Percentiles rank a stretch among this genome's conserved stretches.
These are phyloP conservation scores for Hypothenemus hampei DNA, from an alignment of 1,140 invertebrate genomes.

Conservation along the genomic window DNA sequence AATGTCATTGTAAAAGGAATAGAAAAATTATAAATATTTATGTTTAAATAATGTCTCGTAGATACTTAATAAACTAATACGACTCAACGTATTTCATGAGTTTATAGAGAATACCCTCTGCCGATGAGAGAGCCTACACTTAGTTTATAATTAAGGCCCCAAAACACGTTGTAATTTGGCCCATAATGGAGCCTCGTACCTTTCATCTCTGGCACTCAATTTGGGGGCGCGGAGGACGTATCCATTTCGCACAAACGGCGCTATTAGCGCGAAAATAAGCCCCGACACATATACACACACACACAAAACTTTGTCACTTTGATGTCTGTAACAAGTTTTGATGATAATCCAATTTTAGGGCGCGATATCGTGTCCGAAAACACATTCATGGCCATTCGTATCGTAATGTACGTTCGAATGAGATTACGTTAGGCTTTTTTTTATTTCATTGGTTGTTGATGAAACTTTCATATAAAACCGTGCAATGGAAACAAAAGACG, in stretches of 20 bases:
- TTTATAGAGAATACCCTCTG: no score
- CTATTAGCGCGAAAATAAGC: conserved; percentile 28
- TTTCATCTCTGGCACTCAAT: conserved; percentile 35
- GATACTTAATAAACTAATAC: no score
- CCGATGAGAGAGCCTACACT: conserved; percentile 23
- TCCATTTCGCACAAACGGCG: conserved; percentile 30
- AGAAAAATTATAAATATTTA: no score
- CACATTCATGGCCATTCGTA: not conserved
- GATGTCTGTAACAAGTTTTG: conserved; percentile 23
- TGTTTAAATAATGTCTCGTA: no score
- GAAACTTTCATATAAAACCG: not conserved
- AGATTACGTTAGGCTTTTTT: not conserved
- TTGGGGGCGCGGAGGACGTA: conserved; percentile 24
- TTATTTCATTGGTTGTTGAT: not conserved
- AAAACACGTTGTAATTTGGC: conserved; percentile 32
- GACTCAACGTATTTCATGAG: no score
- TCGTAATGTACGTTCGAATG: not conserved
- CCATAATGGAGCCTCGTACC: conserved; percentile 35
- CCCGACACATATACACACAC: conserved; percentile 20
- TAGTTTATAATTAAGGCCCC: conserved; percentile 37
- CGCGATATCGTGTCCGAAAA: conserved; percentile 10
- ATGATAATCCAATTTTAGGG: conserved; percentile 22
- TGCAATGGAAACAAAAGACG: conserved; percentile 27
- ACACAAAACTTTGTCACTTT: conserved; percentile 27
- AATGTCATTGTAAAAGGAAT: no score